A percentile compares a stretch with the other conserved stretches of the same genome.
phyloP scores from a whole-genome alignment of 2,797 vertebrate species.

The Melopsittacus undulatus region DNA sequence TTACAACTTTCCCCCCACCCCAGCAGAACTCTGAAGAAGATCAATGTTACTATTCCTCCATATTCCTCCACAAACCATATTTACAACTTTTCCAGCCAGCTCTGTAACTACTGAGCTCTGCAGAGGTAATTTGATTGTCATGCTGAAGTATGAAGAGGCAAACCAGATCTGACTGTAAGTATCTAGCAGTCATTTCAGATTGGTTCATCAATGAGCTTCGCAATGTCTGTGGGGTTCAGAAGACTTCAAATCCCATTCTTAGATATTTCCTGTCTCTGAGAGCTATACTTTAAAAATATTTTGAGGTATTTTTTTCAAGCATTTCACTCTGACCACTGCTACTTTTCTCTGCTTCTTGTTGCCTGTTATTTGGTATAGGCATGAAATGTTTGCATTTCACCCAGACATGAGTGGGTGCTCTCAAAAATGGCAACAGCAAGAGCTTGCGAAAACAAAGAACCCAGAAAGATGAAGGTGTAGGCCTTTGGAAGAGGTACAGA shows the following conservation, averaged over 20 bases:
- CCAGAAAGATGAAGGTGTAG: fast-evolving
- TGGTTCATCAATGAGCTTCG: neutral
- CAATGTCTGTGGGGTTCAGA: neutral
- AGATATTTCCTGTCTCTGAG: fast-evolving
- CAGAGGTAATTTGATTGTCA: neutral
- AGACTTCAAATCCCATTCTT: neutral
- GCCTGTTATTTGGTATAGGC: neutral
- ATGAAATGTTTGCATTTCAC: neutral
- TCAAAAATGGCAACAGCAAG: fast-evolving
- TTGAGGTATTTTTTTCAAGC: neutral
- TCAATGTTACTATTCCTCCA: neutral
- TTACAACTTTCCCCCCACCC: neutral
- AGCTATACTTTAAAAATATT: neutral
- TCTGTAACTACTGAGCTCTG: neutral
- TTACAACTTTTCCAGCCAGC: neutral
- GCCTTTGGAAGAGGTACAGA: fast-evolving
- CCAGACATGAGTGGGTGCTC: neutral
- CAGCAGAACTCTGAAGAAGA: neutral
- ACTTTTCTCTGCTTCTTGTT: neutral
- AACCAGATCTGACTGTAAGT: neutral
- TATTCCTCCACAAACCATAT: neutral
- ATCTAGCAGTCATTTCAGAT: neutral
- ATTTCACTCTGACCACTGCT: neutral
- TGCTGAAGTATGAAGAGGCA: neutral
- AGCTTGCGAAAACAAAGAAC: fast-evolving